A percentile compares a stretch with the other conserved stretches of the same genome.
Evolutionary conservation across 2,888 invertebrate genomes (phyloP).

Genomic region (Drosophila paracracens): DNA sequence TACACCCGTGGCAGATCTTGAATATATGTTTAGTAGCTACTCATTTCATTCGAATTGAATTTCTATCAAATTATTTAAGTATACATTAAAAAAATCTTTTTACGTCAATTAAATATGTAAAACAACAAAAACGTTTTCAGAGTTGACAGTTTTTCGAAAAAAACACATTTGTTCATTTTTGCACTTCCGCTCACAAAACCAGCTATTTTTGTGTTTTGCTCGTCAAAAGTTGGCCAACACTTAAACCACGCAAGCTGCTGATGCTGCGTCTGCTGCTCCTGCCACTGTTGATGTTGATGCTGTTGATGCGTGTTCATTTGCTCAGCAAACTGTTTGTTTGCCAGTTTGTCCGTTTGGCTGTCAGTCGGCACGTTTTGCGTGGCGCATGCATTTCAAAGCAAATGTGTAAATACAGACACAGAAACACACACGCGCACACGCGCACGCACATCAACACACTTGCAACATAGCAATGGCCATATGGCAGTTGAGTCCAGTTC

Average conservation of each 20-base stretch:
- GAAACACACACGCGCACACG: constrained; percentile 27
- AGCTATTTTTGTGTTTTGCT: not conserved
- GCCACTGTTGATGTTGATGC: constrained; percentile 12
- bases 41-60: not conserved
- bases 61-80: not conserved
- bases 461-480: constrained; percentile 53
- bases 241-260: not conserved
- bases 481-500: constrained; percentile 54
- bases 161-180: not conserved
- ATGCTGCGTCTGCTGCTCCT: not conserved
- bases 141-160: not conserved
- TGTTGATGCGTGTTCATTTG: constrained; percentile 66
- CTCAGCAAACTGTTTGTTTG: constrained; percentile 58
- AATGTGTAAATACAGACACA: constrained; percentile 69
- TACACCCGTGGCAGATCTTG: not conserved
- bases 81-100: not conserved
- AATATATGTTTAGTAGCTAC: not conserved
- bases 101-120: not conserved
- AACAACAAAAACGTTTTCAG: not conserved
- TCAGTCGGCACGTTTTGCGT: constrained; percentile 78
- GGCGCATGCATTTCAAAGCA: constrained; percentile 76
- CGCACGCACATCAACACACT: constrained; percentile 22
- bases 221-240: constrained; percentile 2
- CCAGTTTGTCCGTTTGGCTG: constrained; percentile 37
- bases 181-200: not conserved